Percentiles rank a stretch among this genome's conserved stretches.
These are phyloP conservation scores for Salvelinus fontinalis DNA, from an alignment of 2,113 vertebrate genomes.

Conservation along the genomic window DNA sequence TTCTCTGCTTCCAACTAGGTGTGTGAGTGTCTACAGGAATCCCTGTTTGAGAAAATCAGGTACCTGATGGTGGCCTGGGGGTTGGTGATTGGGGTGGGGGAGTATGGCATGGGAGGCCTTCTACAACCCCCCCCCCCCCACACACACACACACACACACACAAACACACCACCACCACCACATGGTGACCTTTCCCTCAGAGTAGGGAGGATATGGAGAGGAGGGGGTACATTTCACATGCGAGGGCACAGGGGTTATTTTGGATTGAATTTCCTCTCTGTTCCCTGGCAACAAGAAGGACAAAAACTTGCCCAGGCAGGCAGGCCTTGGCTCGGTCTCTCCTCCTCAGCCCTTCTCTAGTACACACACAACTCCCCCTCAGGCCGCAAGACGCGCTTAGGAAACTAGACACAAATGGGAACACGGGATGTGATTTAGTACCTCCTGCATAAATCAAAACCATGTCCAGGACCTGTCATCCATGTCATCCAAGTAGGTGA, in stretches of 20 bases:
- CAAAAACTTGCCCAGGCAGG: conserved; percentile 59
- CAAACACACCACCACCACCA: background rate
- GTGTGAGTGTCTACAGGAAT: background rate
- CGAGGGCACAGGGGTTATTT: conserved; percentile 67
- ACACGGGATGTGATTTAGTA: conserved; percentile 71
- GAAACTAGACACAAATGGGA: conserved; percentile 73
- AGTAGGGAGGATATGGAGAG: conserved; percentile 22
- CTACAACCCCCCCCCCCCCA: conserved; percentile 22
- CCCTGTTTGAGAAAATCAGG: conserved; percentile 13
- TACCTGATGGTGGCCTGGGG: conserved; percentile 24
- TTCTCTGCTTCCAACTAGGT: background rate
- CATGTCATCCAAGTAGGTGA: conserved; percentile 64
- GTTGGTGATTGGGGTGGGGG: background rate
- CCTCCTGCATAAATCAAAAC: conserved; percentile 67
- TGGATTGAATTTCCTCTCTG: conserved; percentile 69
- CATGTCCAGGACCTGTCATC: conserved; percentile 66
- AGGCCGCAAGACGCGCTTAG: conserved; percentile 58
- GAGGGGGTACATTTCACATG: conserved; percentile 56
- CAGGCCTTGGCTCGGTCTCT: conserved; percentile 43
- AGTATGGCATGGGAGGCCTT: conserved; percentile 2
- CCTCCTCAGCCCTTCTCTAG: conserved; percentile 46
- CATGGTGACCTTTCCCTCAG: conserved; percentile 63
- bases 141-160: too few species aligned
- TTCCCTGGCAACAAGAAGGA: conserved; percentile 57
- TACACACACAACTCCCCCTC: conserved; percentile 40